Conservation (phyloP, 2,888 invertebrate genomes). For the Sinodicranocentrus sp. region DNA sequence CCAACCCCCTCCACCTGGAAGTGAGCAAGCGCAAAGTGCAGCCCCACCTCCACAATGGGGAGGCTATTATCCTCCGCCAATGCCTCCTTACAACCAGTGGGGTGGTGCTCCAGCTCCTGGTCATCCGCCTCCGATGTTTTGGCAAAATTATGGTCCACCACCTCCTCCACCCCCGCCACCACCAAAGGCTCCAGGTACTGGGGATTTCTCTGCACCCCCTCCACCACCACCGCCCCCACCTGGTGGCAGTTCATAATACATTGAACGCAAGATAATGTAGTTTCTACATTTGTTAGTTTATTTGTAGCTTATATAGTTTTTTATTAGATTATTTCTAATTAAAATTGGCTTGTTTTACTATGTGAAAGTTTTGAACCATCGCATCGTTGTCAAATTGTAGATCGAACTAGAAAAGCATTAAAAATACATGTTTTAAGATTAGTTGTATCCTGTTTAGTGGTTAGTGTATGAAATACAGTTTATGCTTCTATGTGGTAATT, state of each 20-base stretch:
- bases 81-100: conserved; percentile 79
- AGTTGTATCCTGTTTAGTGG: too few relatives aligned
- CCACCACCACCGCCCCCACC: conserved; percentile 67
- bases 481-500: too few relatives aligned
- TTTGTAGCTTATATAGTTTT: too few relatives aligned
- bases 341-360: too few relatives aligned
- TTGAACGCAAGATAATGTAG: too few relatives aligned
- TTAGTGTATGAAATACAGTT: too few relatives aligned
- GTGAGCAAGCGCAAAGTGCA: conserved; percentile 68
- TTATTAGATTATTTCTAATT: too few relatives aligned
- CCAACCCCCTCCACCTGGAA: conserved; percentile 80
- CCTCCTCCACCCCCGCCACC: conserved; percentile 63
- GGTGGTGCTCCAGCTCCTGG: conserved; percentile 34
- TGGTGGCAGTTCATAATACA: conserved; percentile 49
- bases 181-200: conserved; percentile 53
- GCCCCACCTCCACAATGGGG: conserved; percentile 58
- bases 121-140: conserved; percentile 67
- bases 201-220: conserved; percentile 44
- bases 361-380: too few relatives aligned
- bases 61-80: conserved; percentile 78
- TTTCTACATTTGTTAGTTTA: too few relatives aligned
- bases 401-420: too few relatives aligned
- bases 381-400: too few relatives aligned
- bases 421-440: too few relatives aligned
- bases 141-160: conserved; percentile 62